Conservation (phyloP, 2,888 invertebrate species). For the Pseudococcus jackbeardsleyi region DNA sequence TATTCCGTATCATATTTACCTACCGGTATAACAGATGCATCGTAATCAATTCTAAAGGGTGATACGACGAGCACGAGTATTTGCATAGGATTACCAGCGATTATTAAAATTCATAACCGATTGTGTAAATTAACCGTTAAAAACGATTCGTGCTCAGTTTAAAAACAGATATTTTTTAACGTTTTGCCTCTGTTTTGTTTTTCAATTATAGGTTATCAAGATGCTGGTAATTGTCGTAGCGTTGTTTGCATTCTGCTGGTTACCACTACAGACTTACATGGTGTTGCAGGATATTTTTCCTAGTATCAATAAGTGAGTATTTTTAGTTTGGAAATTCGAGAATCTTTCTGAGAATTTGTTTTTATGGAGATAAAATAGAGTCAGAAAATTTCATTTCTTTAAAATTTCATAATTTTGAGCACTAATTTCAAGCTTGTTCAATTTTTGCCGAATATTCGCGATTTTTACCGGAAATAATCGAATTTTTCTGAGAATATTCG, state of each 20-base stretch:
- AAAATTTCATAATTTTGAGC: too few species aligned
- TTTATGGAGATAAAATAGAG: too few species aligned
- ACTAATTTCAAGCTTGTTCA: too few species aligned
- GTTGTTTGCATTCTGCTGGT: slow-evolving; percentile 86
- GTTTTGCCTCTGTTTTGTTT: slow-evolving; percentile 34
- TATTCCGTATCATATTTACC: slow-evolving; percentile 31
- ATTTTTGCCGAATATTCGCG: too few species aligned
- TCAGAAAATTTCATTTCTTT: too few species aligned
- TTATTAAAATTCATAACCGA: background rate
- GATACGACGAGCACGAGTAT: background rate
- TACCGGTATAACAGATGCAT: background rate
- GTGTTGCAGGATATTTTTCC: slow-evolving; percentile 80
- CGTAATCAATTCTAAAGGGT: background rate
- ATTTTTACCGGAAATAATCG: too few species aligned
- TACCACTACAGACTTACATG: slow-evolving; percentile 83
- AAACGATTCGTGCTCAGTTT: background rate
- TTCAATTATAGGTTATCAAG: slow-evolving; percentile 81
- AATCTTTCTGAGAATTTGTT: background rate
- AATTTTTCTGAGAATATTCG: too few species aligned
- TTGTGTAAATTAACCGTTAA: background rate
- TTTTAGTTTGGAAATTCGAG: background rate
- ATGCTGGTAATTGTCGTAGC: slow-evolving; percentile 89
- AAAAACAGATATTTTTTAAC: background rate
- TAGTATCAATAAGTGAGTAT: slow-evolving; percentile 79
- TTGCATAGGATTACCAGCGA: background rate